Evolutionary conservation across 2,888 invertebrate species (phyloP).

Genomic region (Orthosia incerta): DNA sequence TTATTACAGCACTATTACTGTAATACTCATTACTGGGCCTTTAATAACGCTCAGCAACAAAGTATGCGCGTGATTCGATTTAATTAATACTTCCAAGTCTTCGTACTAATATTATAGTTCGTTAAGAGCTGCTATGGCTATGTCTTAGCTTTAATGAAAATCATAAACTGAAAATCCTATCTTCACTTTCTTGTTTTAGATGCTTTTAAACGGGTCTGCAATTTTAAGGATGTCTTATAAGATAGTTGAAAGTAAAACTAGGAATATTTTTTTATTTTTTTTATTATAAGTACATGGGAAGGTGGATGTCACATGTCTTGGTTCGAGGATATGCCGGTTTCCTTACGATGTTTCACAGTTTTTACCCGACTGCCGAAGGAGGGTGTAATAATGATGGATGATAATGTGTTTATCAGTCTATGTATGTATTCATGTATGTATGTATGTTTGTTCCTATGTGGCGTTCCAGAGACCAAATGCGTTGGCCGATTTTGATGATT

Average conservation of each 20-base stretch:
- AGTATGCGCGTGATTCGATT: slow-evolving; percentile 71
- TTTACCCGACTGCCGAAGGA: no score
- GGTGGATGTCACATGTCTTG: not conserved
- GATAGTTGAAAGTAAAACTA: not conserved
- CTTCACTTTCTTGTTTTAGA: slow-evolving; percentile 7
- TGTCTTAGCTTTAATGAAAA: slow-evolving; percentile 36
- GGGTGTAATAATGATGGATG: no score
- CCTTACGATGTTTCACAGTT: no score
- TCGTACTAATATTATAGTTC: slow-evolving; percentile 40
- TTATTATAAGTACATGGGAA: no score
- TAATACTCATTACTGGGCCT: slow-evolving; percentile 63
- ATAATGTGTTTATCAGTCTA: no score
- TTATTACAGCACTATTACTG: slow-evolving; percentile 67
- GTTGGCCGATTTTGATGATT: no score
- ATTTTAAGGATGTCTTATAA: not conserved
- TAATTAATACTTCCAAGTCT: slow-evolving; percentile 60
- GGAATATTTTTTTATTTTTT: no score
- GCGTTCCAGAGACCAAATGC: no score
- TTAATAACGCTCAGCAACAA: slow-evolving; percentile 72
- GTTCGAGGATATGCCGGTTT: no score
- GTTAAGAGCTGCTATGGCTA: slow-evolving; percentile 43
- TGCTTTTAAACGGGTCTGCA: not conserved
- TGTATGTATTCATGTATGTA: no score
- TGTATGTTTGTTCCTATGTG: no score
- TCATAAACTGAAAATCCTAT: slow-evolving; percentile 50